Evolutionary conservation across 2,797 vertebrate species (phyloP).

Genomic region (Rhinoraja longicauda): DNA sequence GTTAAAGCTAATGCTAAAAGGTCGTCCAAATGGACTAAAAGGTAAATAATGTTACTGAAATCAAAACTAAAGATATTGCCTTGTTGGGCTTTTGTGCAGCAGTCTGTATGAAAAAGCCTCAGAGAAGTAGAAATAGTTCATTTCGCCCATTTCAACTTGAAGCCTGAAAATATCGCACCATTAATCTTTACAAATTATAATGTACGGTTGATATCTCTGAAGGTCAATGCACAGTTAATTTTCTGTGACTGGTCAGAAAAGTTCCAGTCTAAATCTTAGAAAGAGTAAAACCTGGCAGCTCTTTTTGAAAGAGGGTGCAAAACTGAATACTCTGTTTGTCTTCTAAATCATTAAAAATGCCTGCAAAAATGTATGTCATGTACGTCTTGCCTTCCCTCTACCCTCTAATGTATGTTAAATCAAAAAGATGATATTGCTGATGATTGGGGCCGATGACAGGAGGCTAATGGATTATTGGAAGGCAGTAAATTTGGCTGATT

Average conservation of each 20-base stretch:
- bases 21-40: background rate
- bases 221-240: background rate
- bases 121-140: too few relatives aligned
- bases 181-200: background rate
- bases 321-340: background rate
- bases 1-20: background rate
- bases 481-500: background rate
- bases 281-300: background rate
- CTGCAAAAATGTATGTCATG: background rate
- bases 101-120: background rate
- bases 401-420: background rate
- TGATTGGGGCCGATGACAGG: background rate
- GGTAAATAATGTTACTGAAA: background rate
- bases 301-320: background rate
- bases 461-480: constrained; percentile 25
- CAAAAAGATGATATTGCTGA: background rate
- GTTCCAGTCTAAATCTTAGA: background rate
- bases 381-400: background rate
- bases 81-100: too few relatives aligned
- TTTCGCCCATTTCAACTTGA: background rate
- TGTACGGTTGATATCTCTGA: background rate
- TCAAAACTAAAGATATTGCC: background rate
- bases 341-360: background rate
- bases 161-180: background rate
- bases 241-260: background rate